Conservation (phyloP, 2,888 invertebrate genomes). For the Polyommatus iphigenia region DNA sequence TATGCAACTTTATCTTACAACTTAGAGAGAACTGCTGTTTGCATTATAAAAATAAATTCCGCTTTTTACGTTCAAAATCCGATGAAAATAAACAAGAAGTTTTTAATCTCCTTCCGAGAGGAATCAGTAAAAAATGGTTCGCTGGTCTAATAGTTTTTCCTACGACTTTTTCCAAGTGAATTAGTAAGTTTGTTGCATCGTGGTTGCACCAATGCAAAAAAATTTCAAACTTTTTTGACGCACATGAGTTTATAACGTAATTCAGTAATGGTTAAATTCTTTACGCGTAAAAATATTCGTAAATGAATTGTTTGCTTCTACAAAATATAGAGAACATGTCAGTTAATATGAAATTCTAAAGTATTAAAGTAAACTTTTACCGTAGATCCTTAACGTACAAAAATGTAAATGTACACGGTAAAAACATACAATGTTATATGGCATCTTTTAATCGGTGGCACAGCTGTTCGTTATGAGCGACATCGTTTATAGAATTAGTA, state of each 20-base stretch:
- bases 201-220: not conserved
- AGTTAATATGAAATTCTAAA: too few species aligned
- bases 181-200: not conserved
- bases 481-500: constrained; percentile 34
- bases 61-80: constrained; percentile 28
- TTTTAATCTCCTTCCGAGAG: constrained; percentile 21
- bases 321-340: too few species aligned
- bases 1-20: constrained; percentile 33
- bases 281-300: too few species aligned
- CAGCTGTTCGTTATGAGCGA: constrained; percentile 33
- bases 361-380: not conserved
- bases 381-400: not conserved
- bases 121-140: not conserved
- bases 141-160: not conserved
- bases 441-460: constrained; percentile 30
- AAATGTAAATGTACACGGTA: not conserved
- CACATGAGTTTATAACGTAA: too few species aligned
- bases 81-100: constrained; percentile 30
- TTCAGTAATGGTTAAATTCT: too few species aligned
- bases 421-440: constrained; percentile 23
- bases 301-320: too few species aligned
- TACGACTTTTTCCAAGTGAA: not conserved
- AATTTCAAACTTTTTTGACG: too few species aligned
- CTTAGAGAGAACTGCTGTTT: constrained; percentile 30
- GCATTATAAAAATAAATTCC: constrained; percentile 32